A percentile compares a stretch with the other conserved stretches of the same genome.
Conservation (phyloP, 2,888 invertebrate species). For the Cyrtodaria siliqua region DNA sequence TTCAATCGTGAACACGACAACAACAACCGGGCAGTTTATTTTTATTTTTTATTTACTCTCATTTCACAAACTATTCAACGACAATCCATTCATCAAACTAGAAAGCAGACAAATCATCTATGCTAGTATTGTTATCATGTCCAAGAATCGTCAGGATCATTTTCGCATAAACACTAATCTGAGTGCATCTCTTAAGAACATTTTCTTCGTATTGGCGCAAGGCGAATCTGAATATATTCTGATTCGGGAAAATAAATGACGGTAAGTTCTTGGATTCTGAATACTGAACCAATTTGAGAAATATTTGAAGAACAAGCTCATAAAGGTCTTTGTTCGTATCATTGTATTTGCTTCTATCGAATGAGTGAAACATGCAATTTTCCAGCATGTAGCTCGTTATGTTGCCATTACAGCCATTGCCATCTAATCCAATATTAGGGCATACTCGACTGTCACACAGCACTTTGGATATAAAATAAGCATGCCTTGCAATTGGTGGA, state of each 20-base stretch:
- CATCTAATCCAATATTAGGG: not conserved
- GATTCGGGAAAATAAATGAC: constrained; percentile 17
- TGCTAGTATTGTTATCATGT: too few species aligned
- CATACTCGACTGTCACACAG: not conserved
- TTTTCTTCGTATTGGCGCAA: not conserved
- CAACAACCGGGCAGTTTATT: too few species aligned
- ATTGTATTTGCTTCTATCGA: not conserved
- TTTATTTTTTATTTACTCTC: too few species aligned
- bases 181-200: not conserved
- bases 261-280: not conserved
- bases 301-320: constrained; percentile 7
- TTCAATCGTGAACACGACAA: too few species aligned
- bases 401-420: not conserved
- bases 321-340: not conserved
- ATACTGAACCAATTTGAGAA: not conserved
- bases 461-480: constrained; percentile 9
- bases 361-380: constrained; percentile 17
- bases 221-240: constrained; percentile 17
- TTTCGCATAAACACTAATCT: not conserved
- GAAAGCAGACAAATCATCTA: too few species aligned
- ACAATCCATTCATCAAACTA: too few species aligned
- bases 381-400: constrained; percentile 22
- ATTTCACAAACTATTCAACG: too few species aligned
- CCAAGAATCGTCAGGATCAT: not conserved
- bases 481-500: constrained; percentile 8